Conservation (phyloP, 2,797 vertebrate species). For the Lepus townsendii region DNA sequence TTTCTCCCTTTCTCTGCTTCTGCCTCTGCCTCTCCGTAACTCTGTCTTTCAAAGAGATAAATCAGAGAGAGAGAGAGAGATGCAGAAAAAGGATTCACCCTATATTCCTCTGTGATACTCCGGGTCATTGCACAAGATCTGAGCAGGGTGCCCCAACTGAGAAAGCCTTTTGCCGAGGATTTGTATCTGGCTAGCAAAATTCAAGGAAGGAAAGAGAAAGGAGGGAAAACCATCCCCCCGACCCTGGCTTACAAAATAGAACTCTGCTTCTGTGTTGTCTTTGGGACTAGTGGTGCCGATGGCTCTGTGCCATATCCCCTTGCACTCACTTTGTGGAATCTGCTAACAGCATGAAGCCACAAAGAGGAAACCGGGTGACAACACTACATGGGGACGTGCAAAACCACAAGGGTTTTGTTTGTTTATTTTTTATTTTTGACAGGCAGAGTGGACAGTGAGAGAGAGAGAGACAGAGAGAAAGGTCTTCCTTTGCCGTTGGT, state of each 20-base stretch:
- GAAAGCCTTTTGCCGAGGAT: neutral
- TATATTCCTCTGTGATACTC: neutral
- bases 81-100: neutral
- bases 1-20: too few relatives aligned
- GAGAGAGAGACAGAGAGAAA: too few relatives aligned
- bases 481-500: too few relatives aligned
- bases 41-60: too few relatives aligned
- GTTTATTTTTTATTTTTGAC: too few relatives aligned
- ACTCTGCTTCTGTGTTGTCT: neutral
- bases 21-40: too few relatives aligned
- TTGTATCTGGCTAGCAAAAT: constrained; percentile 3
- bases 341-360: neutral
- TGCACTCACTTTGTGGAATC: neutral
- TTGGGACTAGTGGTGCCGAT: neutral
- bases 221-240: neutral
- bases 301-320: neutral
- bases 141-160: neutral
- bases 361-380: neutral
- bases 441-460: too few relatives aligned
- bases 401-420: neutral
- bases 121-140: neutral
- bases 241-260: neutral
- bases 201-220: constrained; percentile 44
- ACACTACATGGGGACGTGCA: neutral
- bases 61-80: neutral